Conservation (phyloP, 1,140 invertebrate species). For the Aradophagus sp. region DNA sequence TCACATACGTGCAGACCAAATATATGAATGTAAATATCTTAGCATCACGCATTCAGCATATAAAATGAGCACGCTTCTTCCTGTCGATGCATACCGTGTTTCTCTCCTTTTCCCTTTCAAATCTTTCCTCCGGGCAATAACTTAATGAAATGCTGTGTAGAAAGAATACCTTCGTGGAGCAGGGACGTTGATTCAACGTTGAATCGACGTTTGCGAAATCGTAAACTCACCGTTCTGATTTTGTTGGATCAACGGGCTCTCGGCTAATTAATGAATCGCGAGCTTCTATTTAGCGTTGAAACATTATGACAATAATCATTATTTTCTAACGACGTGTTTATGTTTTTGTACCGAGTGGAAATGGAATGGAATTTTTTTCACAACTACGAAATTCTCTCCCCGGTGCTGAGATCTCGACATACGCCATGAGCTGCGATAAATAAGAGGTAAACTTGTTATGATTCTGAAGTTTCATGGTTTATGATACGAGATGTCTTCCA, state of each 20-base stretch:
- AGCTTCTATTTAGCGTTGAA: no score
- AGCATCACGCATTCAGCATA: slow-evolving; percentile 56
- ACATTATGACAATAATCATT: no score
- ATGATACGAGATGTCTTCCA: slow-evolving; percentile 30
- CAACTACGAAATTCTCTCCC: slow-evolving; percentile 10
- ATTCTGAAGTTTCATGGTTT: slow-evolving; percentile 30
- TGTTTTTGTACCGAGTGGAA: no score
- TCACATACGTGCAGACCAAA: slow-evolving; percentile 61
- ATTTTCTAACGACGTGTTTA: no score
- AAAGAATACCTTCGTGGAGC: no score
- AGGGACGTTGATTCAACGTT: no score
- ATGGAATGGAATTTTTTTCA: no score
- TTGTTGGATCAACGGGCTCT: no score
- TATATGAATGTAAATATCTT: slow-evolving; percentile 64
- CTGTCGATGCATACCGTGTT: slow-evolving; percentile 31
- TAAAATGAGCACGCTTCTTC: slow-evolving; percentile 53
- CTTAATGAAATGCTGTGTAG: no score
- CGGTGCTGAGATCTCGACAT: slow-evolving; percentile 5
- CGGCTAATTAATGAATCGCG: no score
- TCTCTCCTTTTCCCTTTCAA: slow-evolving; percentile 28
- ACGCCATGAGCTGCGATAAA: slow-evolving; percentile 18
- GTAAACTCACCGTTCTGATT: no score
- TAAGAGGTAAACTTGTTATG: slow-evolving; percentile 28
- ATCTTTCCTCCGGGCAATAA: slow-evolving; percentile 42
- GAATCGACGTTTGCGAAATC: no score